phyloP scores from a whole-genome alignment of 2,797 vertebrate genomes.

The Hippopotamyrus pictus region DNA sequence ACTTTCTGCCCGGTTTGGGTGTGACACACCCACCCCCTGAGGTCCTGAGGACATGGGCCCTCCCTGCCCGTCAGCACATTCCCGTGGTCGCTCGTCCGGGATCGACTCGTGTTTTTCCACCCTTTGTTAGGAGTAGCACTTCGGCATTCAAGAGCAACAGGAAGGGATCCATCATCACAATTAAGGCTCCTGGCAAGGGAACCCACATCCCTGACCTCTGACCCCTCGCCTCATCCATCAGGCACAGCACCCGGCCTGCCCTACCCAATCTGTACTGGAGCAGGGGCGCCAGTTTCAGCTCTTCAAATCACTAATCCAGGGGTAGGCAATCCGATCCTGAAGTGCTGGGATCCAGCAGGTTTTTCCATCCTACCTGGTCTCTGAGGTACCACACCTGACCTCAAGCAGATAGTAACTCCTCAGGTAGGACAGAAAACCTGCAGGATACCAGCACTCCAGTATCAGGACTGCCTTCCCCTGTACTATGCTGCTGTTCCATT shows the following conservation, averaged over 20 bases:
- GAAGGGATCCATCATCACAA: constrained; percentile 62
- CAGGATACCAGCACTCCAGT: neutral
- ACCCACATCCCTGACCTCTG: constrained; percentile 34
- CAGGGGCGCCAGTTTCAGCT: neutral
- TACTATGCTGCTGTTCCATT: neutral
- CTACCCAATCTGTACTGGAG: neutral
- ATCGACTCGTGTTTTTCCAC: neutral
- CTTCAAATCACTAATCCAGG: neutral
- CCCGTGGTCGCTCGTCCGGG: neutral
- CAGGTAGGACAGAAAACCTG: neutral
- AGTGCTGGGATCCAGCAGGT: neutral
- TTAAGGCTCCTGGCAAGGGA: constrained; percentile 39
- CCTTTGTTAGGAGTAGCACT: constrained; percentile 1
- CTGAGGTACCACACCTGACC: neutral
- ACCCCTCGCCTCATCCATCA: neutral
- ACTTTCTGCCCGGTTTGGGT: neutral
- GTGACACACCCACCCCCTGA: neutral
- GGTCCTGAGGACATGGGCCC: neutral
- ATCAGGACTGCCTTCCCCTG: neutral
- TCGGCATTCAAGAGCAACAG: constrained; percentile 40
- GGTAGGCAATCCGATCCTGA: neutral
- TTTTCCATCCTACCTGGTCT: neutral
- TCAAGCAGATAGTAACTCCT: neutral
- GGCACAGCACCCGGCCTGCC: neutral
- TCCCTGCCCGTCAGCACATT: constrained; percentile 49